Percentiles rank a stretch among this genome's conserved stretches.
Evolutionary conservation across 2,113 vertebrate genomes (phyloP).

Genomic region (Eonycteris spelaea): DNA sequence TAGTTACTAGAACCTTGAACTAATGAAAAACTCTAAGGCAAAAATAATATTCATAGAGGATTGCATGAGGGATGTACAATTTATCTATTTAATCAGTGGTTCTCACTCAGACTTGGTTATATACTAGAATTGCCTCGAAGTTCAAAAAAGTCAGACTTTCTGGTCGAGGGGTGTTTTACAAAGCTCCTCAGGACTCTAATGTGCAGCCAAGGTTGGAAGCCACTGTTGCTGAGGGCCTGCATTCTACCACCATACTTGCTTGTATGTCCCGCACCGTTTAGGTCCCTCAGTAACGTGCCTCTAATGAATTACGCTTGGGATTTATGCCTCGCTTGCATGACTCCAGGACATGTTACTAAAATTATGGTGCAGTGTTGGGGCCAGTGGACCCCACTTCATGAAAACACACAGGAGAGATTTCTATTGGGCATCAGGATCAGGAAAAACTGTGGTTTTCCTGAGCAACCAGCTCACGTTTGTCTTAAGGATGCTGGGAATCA

Average conservation of each 20-base stretch:
- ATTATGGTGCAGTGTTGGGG: neutral
- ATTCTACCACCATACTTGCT: neutral
- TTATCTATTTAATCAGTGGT: neutral
- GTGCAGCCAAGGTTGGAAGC: neutral
- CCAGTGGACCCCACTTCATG: neutral
- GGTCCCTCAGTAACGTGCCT: neutral
- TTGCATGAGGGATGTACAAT: neutral
- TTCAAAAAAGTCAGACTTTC: neutral
- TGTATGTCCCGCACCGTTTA: rapidly evolving
- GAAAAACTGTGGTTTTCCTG: neutral
- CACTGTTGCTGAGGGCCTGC: neutral
- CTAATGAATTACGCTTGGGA: neutral
- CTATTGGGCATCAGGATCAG: neutral
- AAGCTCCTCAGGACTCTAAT: neutral
- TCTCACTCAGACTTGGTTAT: neutral
- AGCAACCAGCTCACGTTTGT: neutral
- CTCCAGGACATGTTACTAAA: neutral
- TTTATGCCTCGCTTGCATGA: neutral
- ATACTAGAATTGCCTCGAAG: neutral
- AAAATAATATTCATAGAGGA: neutral
- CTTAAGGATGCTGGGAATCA: neutral
- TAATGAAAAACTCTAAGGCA: neutral
- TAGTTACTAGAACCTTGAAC: neutral
- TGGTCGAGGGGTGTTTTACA: neutral
- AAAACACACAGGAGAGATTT: neutral